Evolutionary conservation across 2,797 vertebrate species (phyloP).

Genomic region (Cynopterus sphinx): DNA sequence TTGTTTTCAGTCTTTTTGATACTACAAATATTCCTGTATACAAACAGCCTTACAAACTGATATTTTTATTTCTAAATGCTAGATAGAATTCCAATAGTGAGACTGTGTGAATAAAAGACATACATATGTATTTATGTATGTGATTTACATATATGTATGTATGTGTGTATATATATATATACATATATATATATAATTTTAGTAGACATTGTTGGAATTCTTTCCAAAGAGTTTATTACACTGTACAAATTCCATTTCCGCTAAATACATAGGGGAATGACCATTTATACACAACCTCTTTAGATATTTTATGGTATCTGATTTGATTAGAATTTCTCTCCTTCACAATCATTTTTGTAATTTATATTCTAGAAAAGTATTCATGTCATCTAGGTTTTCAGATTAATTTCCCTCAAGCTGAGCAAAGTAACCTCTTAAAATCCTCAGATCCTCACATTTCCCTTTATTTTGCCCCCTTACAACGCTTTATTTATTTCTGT

Average conservation of each 20-base stretch:
- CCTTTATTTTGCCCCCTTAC: background rate
- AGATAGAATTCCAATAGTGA: background rate
- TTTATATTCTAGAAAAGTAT: conserved; percentile 27
- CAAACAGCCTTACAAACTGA: background rate
- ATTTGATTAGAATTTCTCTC: conserved; percentile 2
- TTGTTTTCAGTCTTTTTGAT: background rate
- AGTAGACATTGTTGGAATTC: background rate
- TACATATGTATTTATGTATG: background rate
- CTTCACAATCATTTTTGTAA: background rate
- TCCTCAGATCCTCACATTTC: background rate
- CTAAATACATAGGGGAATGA: background rate
- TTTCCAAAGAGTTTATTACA: background rate
- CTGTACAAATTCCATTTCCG: background rate
- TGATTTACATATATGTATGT: background rate
- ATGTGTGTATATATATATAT: background rate
- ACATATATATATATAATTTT: background rate
- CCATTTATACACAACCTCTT: background rate
- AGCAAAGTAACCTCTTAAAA: background rate
- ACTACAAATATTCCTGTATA: background rate
- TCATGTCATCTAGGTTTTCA: background rate
- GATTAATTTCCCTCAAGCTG: background rate
- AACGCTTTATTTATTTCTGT: background rate
- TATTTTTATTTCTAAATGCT: background rate
- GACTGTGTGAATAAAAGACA: background rate
- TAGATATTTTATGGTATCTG: conserved; percentile 28